phyloP scores from a whole-genome alignment of 23 tunicate species.

The Diplosoma virens region DNA sequence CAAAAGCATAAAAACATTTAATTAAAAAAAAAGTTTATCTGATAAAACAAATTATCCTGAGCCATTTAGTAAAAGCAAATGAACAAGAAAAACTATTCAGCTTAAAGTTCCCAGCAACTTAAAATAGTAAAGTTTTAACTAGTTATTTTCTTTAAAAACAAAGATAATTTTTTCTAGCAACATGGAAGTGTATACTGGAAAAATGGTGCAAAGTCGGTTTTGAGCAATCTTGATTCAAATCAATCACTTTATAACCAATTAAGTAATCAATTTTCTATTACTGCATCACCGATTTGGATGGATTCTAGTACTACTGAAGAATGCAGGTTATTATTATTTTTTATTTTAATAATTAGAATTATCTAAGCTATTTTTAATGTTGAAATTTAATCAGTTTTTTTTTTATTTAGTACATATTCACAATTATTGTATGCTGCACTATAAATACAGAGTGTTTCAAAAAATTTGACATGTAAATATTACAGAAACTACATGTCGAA shows the following conservation, averaged over 20 bases:
- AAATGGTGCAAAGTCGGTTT: conserved; percentile 32
- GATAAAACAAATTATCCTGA: no score
- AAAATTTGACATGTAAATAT: no score
- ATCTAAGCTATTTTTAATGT: no score
- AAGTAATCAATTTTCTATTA: conserved; percentile 49
- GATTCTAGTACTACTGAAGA: conserved; percentile 79
- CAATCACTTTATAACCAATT: conserved; percentile 54
- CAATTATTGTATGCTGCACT: background rate
- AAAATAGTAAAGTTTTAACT: no score
- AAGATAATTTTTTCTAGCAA: conserved; percentile 51
- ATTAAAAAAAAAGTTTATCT: no score
- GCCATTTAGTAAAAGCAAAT: no score
- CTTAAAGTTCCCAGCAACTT: no score
- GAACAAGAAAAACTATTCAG: no score
- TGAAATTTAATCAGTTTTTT: background rate
- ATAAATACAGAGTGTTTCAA: background rate
- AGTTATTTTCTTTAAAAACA: no score
- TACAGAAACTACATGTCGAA: no score
- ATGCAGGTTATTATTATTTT: conserved; percentile 61
- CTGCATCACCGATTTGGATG: conserved; percentile 96
- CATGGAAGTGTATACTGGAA: conserved; percentile 98
- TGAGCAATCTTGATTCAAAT: conserved; percentile 41
- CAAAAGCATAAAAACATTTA: no score
- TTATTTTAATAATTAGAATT: background rate
- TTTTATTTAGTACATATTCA: background rate